Conservation (phyloP, 2,888 invertebrate genomes). For the Marasmarcha lunaedactyla region DNA sequence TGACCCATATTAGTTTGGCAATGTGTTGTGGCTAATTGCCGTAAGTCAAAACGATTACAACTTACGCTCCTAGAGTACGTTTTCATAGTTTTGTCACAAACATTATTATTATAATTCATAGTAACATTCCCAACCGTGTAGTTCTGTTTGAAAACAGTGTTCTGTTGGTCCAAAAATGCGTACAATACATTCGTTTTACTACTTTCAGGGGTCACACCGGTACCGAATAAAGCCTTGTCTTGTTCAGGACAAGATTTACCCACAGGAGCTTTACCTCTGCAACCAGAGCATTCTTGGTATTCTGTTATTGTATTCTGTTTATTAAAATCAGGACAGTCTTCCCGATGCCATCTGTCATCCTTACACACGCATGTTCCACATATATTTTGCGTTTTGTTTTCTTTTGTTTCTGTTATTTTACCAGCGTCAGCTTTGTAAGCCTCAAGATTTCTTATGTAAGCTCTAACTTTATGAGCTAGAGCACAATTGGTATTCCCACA, state of each 20-base stretch:
- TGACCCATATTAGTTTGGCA: too few species aligned
- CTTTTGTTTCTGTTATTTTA: conserved; percentile 23
- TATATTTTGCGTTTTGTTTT: conserved; percentile 28
- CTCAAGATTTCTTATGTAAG: conserved; percentile 46
- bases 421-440: conserved; percentile 38
- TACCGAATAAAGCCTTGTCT: conserved; percentile 28
- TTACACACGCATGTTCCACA: conserved; percentile 52
- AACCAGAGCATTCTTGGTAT: conserved; percentile 28
- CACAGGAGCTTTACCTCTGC: conserved; percentile 29
- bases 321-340: conserved; percentile 30
- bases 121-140: conserved; percentile 27
- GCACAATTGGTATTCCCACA: conserved; percentile 55
- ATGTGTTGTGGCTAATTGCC: too few species aligned
- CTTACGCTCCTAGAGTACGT: background rate
- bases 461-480: conserved; percentile 51
- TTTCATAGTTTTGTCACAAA: background rate
- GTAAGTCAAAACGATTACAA: too few species aligned
- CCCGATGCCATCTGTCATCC: conserved; percentile 51
- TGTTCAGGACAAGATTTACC: conserved; percentile 45
- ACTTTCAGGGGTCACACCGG: conserved; percentile 31
- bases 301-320: background rate
- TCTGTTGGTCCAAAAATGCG: conserved; percentile 24
- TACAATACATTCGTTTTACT: conserved; percentile 20
- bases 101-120: conserved; percentile 14
- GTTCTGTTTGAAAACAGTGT: conserved; percentile 28